These are phyloP conservation scores for Alosa alosa DNA, from an alignment of 2,113 vertebrate genomes.

Conservation along the genomic window DNA sequence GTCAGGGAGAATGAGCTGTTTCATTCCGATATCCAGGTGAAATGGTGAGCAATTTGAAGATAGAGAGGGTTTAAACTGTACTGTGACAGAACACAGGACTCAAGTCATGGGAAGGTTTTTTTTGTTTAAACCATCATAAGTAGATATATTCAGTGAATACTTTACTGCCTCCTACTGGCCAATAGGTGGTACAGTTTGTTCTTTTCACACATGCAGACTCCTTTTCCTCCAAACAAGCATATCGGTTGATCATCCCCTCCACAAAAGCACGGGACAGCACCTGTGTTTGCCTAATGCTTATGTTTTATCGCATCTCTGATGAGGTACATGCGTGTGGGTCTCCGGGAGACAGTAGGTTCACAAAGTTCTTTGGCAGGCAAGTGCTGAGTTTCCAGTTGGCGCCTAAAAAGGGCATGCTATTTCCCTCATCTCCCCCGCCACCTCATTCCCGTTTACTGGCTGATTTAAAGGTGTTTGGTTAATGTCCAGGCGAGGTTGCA, in stretches of 20 bases:
- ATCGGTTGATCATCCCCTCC: neutral
- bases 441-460: slow-evolving; percentile 22
- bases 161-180: slow-evolving; percentile 45
- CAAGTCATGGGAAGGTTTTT: neutral
- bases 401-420: slow-evolving; percentile 64
- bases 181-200: neutral
- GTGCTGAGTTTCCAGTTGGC: slow-evolving; percentile 27
- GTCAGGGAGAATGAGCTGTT: slow-evolving; percentile 35
- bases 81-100: slow-evolving; percentile 11
- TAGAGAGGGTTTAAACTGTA: neutral
- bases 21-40: slow-evolving; percentile 18
- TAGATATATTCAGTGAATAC: slow-evolving; percentile 18
- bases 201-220: neutral
- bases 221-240: neutral
- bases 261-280: slow-evolving; percentile 26
- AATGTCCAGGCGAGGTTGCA: slow-evolving; percentile 33
- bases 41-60: neutral
- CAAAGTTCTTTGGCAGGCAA: slow-evolving; percentile 40
- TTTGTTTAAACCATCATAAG: neutral
- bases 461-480: slow-evolving; percentile 32
- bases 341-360: neutral
- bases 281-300: slow-evolving; percentile 23
- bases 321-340: neutral
- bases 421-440: slow-evolving; percentile 24
- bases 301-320: neutral